phyloP scores from a whole-genome alignment of 2,113 vertebrate genomes.

The cattle (Bos taurus) region ARS-UCD2.0 NC_037329.1:122008501-122009000 shows the following conservation, averaged over 20 bases:
- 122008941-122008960: not conserved
- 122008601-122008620: not conserved
- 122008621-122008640: not conserved
- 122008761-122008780: not conserved
- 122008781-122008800: not conserved
- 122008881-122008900: not conserved
- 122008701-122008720: not conserved
- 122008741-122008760: not conserved
- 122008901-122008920: not conserved
- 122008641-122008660: not conserved
- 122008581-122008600: not conserved
- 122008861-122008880: not conserved
- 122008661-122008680: not conserved
- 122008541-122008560: accelerated
- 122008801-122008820: not conserved
- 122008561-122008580: not conserved
- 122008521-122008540: not conserved
- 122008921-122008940: not conserved
- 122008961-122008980: not conserved
- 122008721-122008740: not conserved
- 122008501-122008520: not conserved
- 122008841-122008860: not conserved
- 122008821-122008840: not conserved
- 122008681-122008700: not conserved
- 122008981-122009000: not conserved